Conservation (phyloP, 2,888 invertebrate genomes). For the Mythimna pallens region DNA sequence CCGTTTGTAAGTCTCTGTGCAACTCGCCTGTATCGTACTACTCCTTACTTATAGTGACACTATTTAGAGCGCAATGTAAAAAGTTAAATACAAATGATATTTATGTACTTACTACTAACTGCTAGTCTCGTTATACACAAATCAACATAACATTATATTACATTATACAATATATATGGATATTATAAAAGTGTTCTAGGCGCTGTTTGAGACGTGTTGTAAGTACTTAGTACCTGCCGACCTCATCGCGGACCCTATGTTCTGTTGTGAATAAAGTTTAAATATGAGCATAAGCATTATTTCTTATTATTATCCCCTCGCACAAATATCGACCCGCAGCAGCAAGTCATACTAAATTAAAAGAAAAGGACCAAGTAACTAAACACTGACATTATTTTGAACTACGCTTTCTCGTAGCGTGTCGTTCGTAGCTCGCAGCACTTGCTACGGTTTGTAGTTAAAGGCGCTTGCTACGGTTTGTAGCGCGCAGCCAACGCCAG, state of each 20-base stretch:
- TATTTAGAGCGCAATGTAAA: constrained; percentile 49
- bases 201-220: constrained; percentile 55
- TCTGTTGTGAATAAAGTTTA: constrained; percentile 85
- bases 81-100: constrained; percentile 53
- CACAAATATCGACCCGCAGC: not conserved
- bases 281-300: constrained; percentile 71
- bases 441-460: too few species aligned
- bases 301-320: constrained; percentile 42
- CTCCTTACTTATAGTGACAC: constrained; percentile 11
- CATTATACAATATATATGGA: constrained; percentile 46
- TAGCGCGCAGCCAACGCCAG: too few species aligned
- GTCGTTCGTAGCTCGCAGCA: not conserved
- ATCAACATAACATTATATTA: constrained; percentile 42
- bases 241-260: constrained; percentile 75
- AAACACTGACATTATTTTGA: not conserved
- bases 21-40: constrained; percentile 12
- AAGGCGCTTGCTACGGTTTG: not conserved
- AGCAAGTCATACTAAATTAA: not conserved
- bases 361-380: not conserved
- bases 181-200: constrained; percentile 48
- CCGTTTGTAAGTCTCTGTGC: not conserved
- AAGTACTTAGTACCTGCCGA: constrained; percentile 68
- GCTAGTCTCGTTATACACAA: constrained; percentile 58
- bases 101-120: constrained; percentile 49
- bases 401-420: not conserved